A percentile compares a stretch with the other conserved stretches of the same genome.
These are phyloP conservation scores for Tachysurus fulvidraco DNA, from an alignment of 2,113 vertebrate species.

Conservation along the genomic window DNA sequence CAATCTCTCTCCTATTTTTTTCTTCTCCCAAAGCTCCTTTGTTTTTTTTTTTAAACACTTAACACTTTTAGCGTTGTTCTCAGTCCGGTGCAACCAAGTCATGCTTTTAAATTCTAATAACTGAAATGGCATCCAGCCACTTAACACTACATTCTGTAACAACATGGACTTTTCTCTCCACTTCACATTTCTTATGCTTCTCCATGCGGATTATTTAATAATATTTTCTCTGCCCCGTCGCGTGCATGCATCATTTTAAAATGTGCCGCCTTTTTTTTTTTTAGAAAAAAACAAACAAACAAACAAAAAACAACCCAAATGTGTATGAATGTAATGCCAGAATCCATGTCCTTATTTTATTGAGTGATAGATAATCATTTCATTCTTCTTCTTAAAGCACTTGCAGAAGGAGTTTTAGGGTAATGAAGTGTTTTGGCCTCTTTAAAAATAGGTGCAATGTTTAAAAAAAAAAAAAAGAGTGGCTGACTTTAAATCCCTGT, in stretches of 20 bases:
- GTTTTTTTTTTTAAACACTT: constrained; percentile 60
- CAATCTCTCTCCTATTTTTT: background rate
- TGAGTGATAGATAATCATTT: constrained; percentile 33
- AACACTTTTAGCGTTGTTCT: constrained; percentile 50
- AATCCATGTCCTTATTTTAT: constrained; percentile 27
- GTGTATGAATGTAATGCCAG: constrained; percentile 9
- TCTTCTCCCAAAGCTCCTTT: constrained; percentile 37
- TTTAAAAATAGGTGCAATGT: constrained; percentile 38
- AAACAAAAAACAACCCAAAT: too few relatives aligned
- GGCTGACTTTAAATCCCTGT: constrained; percentile 17
- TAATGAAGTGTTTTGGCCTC: constrained; percentile 19
- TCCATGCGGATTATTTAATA: constrained; percentile 28
- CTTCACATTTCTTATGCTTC: constrained; percentile 29
- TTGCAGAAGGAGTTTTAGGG: constrained; percentile 30
- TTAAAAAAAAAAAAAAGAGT: constrained; percentile 12
- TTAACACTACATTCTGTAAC: constrained; percentile 46
- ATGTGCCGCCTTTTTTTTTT: background rate
- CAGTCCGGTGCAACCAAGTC: constrained; percentile 32
- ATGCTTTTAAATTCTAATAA: constrained; percentile 4
- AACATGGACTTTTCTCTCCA: background rate
- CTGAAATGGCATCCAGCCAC: constrained; percentile 4
- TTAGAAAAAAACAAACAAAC: background rate
- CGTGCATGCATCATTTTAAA: constrained; percentile 36
- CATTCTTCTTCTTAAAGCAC: constrained; percentile 39
- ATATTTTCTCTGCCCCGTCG: constrained; percentile 16